phyloP scores from a whole-genome alignment of 2,888 invertebrate species.

The Drosophila neonasuta region DNA sequence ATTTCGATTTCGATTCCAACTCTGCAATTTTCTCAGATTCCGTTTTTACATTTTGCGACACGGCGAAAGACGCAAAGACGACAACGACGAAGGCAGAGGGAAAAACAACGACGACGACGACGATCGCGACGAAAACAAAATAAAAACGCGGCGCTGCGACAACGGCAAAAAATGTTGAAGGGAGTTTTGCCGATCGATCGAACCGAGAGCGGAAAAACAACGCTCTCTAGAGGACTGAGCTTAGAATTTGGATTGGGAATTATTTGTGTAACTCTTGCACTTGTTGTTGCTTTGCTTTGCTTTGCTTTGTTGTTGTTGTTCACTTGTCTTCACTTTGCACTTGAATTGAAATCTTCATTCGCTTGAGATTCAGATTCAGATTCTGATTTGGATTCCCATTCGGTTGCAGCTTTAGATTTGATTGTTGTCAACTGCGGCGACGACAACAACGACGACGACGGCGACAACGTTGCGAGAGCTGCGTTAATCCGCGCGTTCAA shows the following conservation, averaged over 20 bases:
- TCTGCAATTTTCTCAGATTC: constrained; percentile 14
- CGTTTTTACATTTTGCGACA: constrained; percentile 49
- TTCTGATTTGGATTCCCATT: neutral
- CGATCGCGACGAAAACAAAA: constrained; percentile 63
- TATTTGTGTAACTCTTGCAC: constrained; percentile 10
- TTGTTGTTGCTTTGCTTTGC: neutral
- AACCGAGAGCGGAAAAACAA: neutral
- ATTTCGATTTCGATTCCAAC: neutral
- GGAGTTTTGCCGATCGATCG: constrained; percentile 10
- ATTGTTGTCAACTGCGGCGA: constrained; percentile 44
- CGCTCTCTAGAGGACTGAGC: constrained; percentile 4
- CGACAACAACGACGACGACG: constrained; percentile 46
- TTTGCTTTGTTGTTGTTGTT: constrained; percentile 2
- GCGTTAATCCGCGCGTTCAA: constrained; percentile 66
- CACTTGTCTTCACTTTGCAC: constrained; percentile 22
- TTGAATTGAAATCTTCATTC: constrained; percentile 4
- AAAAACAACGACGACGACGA: constrained; percentile 24
- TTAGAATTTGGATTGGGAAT: constrained; percentile 30
- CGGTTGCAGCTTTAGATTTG: constrained; percentile 11
- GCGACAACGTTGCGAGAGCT: constrained; percentile 29
- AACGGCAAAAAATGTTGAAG: constrained; percentile 12
- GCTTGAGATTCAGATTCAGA: constrained; percentile 2
- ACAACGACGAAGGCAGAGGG: constrained; percentile 18
- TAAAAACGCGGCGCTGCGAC: constrained; percentile 59
- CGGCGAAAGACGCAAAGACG: constrained; percentile 47